Conservation (phyloP, 2,888 invertebrate species). For the Nesidiocoris tenuis region DNA sequence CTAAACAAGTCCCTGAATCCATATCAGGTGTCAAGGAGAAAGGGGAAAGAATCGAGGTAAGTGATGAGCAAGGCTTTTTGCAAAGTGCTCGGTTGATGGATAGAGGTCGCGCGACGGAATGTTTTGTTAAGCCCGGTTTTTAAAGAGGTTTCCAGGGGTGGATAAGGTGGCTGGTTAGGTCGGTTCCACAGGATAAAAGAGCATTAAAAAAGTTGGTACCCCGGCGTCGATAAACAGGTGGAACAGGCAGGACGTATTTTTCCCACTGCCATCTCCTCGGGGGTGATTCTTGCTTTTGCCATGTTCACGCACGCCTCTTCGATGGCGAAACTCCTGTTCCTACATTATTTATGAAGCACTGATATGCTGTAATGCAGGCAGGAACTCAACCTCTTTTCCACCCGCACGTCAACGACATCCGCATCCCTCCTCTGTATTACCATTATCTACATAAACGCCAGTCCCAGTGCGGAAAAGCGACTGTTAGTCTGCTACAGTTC, state of each 20-base stretch:
- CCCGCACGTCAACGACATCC: conserved; percentile 10
- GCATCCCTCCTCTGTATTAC: conserved; percentile 26
- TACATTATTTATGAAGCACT: conserved; percentile 39
- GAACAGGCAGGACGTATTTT: background rate
- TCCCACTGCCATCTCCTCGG: conserved; percentile 1
- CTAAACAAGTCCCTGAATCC: conserved; percentile 24
- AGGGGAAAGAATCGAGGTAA: conserved; percentile 4
- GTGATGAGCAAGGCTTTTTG: conserved; percentile 24
- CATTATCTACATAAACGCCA: conserved; percentile 34
- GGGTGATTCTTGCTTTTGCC: background rate
- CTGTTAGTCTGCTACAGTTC: background rate
- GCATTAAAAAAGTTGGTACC: conserved; percentile 19
- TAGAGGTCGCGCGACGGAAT: background rate
- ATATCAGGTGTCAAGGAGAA: conserved; percentile 15
- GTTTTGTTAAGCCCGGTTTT: background rate
- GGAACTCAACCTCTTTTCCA: no score
- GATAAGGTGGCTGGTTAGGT: conserved; percentile 6
- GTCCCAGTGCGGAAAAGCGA: background rate
- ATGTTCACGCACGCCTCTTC: background rate
- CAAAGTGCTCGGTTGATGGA: background rate
- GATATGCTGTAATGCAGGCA: conserved; percentile 30
- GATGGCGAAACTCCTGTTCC: background rate
- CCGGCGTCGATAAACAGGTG: conserved; percentile 26
- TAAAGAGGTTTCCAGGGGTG: background rate
- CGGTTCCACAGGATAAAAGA: conserved; percentile 14